Evolutionary conservation across 2,888 invertebrate genomes (phyloP), one percentile per base, ranked within the genome.

Genomic region (Parnassius glacialis): DNA sequence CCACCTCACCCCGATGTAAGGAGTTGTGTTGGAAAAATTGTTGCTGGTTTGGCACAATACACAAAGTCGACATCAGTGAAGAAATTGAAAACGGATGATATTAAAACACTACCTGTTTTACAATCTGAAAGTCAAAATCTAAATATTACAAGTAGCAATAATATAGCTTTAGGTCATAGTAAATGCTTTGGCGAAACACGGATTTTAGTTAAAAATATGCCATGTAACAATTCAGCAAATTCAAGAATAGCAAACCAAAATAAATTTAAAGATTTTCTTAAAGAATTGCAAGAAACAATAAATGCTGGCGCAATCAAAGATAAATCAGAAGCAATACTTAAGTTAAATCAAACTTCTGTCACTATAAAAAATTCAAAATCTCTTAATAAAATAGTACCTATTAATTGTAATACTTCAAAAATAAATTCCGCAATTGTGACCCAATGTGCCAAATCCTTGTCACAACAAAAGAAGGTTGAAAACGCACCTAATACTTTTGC

Each of bases 401-500:
- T 44, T 5, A 51, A 47, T 34, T 41, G 47, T 16, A 50, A 16
- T 12, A 59, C 56, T 20, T 25, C 53, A 43, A 61, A 52, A 13
- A 16, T 11, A 25, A 12, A 68, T 42, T n/a, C 59, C 16, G 13
- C 51, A 44, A 12, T 16, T 60, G 50, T 71, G 68, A 68, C 73
- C 52, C 79, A 72, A 71, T 67, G 81, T 83, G 80, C 82, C 80
- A 87, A 85, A 86, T 74, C 69, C 69, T 47, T 67, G 59, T 59
- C 71, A 48, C 78, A 70, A 51, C 71, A 74, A 56, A 87, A 83
- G 71, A 85, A 83, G 70, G 73, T 73, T 10, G 87, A 87, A 44
- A 77, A 76, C 59, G 83, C 81, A 41, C 83, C 84, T 2, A 85
- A 89, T 60, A 91, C 91, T 2, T 91, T 90, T 70, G 76, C 90